These are phyloP conservation scores for Naso thynnoides DNA, from an alignment of 2,797 vertebrate genomes.

Conservation along the genomic window DNA sequence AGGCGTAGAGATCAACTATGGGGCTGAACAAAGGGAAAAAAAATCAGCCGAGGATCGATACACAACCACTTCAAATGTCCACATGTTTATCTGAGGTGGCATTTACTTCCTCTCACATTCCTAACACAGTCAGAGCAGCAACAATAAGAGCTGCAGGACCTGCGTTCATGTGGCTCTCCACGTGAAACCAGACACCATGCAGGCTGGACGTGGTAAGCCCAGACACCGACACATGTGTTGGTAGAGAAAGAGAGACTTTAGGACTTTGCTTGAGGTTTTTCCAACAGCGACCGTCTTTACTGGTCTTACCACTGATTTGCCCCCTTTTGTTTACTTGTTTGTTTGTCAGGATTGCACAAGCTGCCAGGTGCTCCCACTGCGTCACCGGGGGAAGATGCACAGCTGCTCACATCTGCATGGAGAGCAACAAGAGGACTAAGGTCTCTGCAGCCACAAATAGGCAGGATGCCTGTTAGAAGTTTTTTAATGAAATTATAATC, in stretches of 20 bases:
- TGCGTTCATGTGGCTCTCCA: constrained; percentile 39
- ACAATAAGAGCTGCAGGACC: constrained; percentile 27
- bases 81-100: constrained; percentile 19
- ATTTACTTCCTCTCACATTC: constrained; percentile 43
- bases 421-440: not conserved
- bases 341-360: constrained; percentile 71
- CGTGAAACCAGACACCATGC: constrained; percentile 25
- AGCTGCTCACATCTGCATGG: constrained; percentile 50
- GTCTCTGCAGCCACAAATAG: constrained; percentile 11
- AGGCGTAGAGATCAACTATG: constrained; percentile 52
- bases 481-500: constrained; percentile 56
- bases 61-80: constrained; percentile 7
- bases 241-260: constrained; percentile 6
- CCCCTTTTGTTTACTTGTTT: constrained; percentile 74
- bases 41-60: constrained; percentile 43
- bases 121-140: constrained; percentile 17
- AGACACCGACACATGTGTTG: constrained; percentile 17
- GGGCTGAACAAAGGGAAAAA: constrained; percentile 23
- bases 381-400: constrained; percentile 24
- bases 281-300: constrained; percentile 51
- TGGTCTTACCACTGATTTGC: constrained; percentile 66
- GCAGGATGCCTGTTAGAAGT: constrained; percentile 14
- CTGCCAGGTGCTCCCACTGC: constrained; percentile 70
- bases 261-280: constrained; percentile 39
- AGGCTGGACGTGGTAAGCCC: constrained; percentile 27